Evolutionary conservation across 2,888 invertebrate species (phyloP).

Genomic region (Glaucopsyche alexis): DNA sequence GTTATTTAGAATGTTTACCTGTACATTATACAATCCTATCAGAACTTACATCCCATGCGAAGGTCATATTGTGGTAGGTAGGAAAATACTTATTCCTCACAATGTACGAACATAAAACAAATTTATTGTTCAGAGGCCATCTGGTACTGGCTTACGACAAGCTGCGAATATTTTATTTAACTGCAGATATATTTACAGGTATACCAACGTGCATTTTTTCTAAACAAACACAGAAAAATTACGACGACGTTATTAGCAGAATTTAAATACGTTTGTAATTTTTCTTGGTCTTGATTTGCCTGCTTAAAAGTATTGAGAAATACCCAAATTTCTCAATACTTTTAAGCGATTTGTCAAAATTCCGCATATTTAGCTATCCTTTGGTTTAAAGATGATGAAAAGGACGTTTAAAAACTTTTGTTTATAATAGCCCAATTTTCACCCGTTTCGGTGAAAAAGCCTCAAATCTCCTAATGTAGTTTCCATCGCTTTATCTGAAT

Average conservation of each 20-base stretch:
- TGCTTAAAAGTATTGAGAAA: no score
- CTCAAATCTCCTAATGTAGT: conserved; percentile 9
- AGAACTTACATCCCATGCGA: background rate
- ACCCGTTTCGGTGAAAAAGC: background rate
- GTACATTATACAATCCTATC: background rate
- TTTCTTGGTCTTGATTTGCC: no score
- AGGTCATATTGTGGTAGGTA: conserved; percentile 16
- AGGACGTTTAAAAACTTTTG: background rate
- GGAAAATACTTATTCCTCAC: conserved; percentile 14
- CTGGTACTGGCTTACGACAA: conserved; percentile 13
- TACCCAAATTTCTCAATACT: no score
- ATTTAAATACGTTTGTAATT: no score
- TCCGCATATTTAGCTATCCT: background rate
- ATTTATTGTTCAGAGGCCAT: conserved; percentile 16
- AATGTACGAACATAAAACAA: conserved; percentile 16
- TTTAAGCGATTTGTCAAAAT: no score
- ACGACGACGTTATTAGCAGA: background rate
- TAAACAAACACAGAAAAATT: background rate
- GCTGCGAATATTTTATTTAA: conserved; percentile 18
- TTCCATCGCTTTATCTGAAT: conserved; percentile 5
- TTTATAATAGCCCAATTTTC: background rate
- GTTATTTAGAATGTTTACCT: no score
- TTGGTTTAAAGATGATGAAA: background rate
- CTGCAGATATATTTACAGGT: conserved; percentile 10
- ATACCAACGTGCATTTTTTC: background rate